Conservation (phyloP, 2,113 vertebrate genomes). For the Mugil cephalus region DNA sequence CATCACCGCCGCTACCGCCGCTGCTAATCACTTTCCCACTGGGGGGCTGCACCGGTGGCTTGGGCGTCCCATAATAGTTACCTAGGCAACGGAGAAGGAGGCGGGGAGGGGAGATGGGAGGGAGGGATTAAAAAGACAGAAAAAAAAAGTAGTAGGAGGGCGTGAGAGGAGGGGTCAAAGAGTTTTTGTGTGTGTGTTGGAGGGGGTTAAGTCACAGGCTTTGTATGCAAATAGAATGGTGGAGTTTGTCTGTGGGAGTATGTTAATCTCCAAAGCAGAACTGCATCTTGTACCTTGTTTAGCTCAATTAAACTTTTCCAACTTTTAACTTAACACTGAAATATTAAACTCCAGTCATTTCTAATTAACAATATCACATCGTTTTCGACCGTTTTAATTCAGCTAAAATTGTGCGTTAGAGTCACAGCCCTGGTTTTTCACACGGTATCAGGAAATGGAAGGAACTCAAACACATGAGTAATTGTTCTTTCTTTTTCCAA, state of each 20-base stretch:
- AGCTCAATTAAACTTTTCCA: constrained; percentile 7
- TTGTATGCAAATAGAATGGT: constrained; percentile 59
- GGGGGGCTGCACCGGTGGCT: constrained; percentile 96
- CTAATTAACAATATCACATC: neutral
- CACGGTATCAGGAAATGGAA: neutral
- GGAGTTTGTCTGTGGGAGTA: constrained; percentile 25
- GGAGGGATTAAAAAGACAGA: constrained; percentile 32
- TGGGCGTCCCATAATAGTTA: constrained; percentile 99
- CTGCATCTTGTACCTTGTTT: constrained; percentile 10
- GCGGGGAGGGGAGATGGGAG: constrained; percentile 24
- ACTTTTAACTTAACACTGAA: neutral
- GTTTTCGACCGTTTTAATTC: neutral
- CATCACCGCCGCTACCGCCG: constrained; percentile 85
- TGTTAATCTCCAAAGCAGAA: constrained; percentile 52
- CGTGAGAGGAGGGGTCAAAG: constrained; percentile 49
- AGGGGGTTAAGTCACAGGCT: constrained; percentile 39
- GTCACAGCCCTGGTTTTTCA: neutral
- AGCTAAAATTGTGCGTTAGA: neutral
- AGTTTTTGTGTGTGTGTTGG: constrained; percentile 17
- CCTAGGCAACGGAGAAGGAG: constrained; percentile 90
- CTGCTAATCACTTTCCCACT: constrained; percentile 95
- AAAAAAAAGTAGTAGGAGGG: constrained; percentile 76
- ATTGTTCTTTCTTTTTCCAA: neutral
- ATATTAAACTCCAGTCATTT: too few relatives aligned
- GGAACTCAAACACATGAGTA: neutral